A percentile compares a stretch with the other conserved stretches of the same genome.
Conservation (phyloP, 2,113 vertebrate genomes). For the Platanista minor region DNA sequence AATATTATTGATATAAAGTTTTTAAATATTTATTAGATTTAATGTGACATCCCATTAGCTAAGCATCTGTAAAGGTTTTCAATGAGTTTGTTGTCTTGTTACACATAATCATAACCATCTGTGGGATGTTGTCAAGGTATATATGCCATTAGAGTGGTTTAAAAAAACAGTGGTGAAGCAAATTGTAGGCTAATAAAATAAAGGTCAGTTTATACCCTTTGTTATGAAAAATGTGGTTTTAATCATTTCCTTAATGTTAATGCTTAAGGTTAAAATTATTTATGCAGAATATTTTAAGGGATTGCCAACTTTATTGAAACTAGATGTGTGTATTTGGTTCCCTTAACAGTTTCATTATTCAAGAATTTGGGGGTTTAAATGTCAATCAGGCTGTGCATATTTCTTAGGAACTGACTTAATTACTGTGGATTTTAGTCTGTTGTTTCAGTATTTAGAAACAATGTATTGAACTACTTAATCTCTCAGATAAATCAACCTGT, state of each 20-base stretch:
- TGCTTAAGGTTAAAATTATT: conserved; percentile 52
- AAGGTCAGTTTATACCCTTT: conserved; percentile 81
- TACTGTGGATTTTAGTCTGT: conserved; percentile 57
- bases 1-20: conserved; percentile 56
- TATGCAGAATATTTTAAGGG: conserved; percentile 37
- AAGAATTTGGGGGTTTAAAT: conserved; percentile 45
- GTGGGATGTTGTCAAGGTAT: conserved; percentile 79
- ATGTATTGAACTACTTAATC: conserved; percentile 23
- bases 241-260: conserved; percentile 79
- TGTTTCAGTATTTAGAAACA: conserved; percentile 63
- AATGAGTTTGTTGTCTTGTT: conserved; percentile 79
- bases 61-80: conserved; percentile 79
- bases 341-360: conserved; percentile 62
- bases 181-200: conserved; percentile 87
- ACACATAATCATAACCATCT: conserved; percentile 86
- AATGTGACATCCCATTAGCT: conserved; percentile 79
- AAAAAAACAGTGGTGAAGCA: conserved; percentile 84
- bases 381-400: conserved; percentile 35
- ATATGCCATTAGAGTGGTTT: conserved; percentile 79
- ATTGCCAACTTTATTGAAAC: conserved; percentile 60
- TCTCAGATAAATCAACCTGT: conserved; percentile 34
- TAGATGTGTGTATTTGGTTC: conserved; percentile 48
- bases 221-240: conserved; percentile 81
- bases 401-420: conserved; percentile 63
- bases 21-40: conserved; percentile 77